These are phyloP conservation scores for Suncus etruscus DNA, from an alignment of 2,113 vertebrate genomes.

Conservation along the genomic window DNA sequence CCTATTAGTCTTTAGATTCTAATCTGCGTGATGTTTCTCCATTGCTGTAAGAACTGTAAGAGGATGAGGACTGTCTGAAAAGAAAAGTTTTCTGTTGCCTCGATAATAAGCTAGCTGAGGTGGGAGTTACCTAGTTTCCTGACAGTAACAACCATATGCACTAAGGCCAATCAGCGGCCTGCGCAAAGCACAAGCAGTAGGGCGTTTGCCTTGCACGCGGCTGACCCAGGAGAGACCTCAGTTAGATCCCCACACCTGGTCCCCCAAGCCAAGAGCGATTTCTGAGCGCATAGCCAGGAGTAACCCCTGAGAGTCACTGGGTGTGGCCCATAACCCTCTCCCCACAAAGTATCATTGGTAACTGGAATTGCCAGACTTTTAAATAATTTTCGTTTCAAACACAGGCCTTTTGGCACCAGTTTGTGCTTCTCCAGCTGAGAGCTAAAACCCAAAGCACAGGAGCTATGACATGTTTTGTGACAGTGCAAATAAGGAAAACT, in stretches of 20 bases:
- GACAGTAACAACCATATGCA: not conserved
- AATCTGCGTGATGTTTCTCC: not conserved
- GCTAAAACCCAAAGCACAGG: not conserved
- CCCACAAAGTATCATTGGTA: too few species aligned
- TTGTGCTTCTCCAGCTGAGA: not conserved
- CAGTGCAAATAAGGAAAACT: not conserved
- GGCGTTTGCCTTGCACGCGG: too few species aligned
- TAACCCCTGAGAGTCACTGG: too few species aligned
- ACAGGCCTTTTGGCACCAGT: not conserved
- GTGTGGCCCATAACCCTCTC: too few species aligned
- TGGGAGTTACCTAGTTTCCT: not conserved
- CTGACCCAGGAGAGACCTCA: too few species aligned
- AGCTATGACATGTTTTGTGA: not conserved
- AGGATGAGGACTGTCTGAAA: not conserved
- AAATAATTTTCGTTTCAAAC: not conserved
- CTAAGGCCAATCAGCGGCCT: not conserved
- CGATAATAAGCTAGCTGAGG: not conserved
- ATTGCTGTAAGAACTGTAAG: not conserved
- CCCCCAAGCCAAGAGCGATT: too few species aligned
- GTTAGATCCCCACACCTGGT: too few species aligned
- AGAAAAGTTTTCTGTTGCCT: not conserved
- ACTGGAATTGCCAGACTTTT: constrained; percentile 11
- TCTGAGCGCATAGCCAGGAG: too few species aligned
- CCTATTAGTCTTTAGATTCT: not conserved
- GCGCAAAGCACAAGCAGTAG: too few species aligned